Conservation (phyloP, 2,888 invertebrate species). For the Drosophila lutescens region DNA sequence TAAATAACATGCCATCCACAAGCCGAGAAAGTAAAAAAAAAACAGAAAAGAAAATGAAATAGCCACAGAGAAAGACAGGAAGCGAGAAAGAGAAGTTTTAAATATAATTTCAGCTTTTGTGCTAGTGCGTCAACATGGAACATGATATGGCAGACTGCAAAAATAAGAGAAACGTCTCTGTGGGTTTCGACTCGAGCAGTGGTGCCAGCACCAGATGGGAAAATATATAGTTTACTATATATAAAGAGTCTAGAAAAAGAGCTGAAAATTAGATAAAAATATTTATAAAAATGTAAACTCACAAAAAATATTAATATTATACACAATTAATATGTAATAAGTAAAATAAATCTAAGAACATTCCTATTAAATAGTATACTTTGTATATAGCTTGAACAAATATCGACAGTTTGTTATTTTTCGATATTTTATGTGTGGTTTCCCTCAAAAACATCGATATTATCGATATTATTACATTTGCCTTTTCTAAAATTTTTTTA, state of each 20-base stretch:
- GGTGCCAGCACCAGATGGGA: background rate
- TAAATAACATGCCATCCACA: conserved; percentile 63
- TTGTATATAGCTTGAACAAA: no score
- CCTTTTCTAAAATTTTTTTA: no score
- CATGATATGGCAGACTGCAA: conserved; percentile 68
- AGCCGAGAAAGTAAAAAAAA: conserved; percentile 24
- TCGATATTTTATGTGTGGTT: no score
- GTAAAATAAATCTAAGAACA: no score
- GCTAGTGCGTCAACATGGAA: conserved; percentile 76
- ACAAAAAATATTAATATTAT: no score
- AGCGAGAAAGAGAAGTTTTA: conserved; percentile 55
- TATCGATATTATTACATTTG: no score
- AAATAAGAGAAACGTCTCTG: conserved; percentile 47
- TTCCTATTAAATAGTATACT: no score
- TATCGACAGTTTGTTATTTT: no score
- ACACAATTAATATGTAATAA: no score
- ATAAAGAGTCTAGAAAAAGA: background rate
- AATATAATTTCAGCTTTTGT: conserved; percentile 79
- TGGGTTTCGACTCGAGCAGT: conserved; percentile 36
- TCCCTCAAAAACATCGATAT: no score
- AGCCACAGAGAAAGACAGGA: conserved; percentile 8
- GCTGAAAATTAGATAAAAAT: background rate
- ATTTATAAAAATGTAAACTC: background rate
- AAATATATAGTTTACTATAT: background rate
- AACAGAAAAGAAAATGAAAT: conserved; percentile 9